A percentile compares a stretch with the other conserved stretches of the same genome.
phyloP scores from a whole-genome alignment of 1,140 invertebrate species.

The Lepidurus arcticus region DNA sequence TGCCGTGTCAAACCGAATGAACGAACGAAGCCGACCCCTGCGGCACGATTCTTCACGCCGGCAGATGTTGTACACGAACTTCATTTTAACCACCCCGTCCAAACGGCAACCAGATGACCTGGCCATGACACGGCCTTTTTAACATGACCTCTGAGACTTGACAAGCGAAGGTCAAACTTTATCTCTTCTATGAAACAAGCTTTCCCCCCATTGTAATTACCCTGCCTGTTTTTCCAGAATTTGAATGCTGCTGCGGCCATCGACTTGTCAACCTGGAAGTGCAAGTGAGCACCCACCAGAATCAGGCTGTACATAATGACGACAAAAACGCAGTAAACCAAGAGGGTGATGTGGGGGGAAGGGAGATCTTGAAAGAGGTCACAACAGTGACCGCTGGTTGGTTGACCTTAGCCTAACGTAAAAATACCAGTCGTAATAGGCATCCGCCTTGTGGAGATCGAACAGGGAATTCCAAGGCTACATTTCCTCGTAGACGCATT shows the following conservation, averaged over 20 bases:
- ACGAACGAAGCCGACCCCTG: not conserved
- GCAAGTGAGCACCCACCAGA: too few species aligned
- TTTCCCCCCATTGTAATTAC: not conserved
- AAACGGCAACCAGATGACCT: not conserved
- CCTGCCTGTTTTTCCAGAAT: not conserved
- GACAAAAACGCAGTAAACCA: not conserved
- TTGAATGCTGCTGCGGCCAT: too few species aligned
- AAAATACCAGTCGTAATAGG: not conserved
- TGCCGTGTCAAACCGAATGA: too few species aligned
- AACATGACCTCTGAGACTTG: not conserved
- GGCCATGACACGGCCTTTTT: not conserved
- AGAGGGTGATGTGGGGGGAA: not conserved
- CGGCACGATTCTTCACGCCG: not conserved
- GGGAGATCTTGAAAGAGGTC: not conserved
- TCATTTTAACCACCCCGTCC: not conserved
- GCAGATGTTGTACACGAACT: not conserved
- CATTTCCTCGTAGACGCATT: not conserved
- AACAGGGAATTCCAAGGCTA: not conserved
- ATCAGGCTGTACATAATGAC: not conserved
- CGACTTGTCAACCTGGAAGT: too few species aligned
- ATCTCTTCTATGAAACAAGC: constrained; percentile 15
- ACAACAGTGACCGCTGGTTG: not conserved
- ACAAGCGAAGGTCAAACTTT: constrained; percentile 14
- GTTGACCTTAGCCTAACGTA: not conserved
- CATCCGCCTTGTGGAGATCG: not conserved